Evolutionary conservation across 2,113 vertebrate species (phyloP), one percentile per base, ranked within the genome.

Genomic region (Bagarius yarrelli): DNA sequence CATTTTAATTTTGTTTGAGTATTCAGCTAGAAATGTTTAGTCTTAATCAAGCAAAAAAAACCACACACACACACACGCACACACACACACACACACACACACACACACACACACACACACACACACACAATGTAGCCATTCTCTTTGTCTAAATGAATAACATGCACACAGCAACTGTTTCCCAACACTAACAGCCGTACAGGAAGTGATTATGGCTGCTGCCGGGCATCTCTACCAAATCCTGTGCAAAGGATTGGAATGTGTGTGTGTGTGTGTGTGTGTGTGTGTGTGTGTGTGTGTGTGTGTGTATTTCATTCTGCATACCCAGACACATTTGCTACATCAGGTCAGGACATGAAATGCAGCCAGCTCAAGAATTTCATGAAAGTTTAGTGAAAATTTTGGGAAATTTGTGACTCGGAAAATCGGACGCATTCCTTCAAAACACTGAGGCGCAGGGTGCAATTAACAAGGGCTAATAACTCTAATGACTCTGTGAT

Each of bases 331-430:
- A 76, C 81, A 55, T 78, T 32, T 85, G 69, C 80, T 82, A 23
- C 73, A 75, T 91, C 91, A 87, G 78, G 91, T 92, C 85, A 82
- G 64, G 81, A 87, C 91, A 91, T 85, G 92, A 66, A 69, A 40
- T 71, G 52, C 53, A 71, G 60, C 19, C 44, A 50, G 66, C 50
- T 56, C 25, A 70, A 47, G 32, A n/a, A n/a, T n/a, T n/a, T n/a
- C 25, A 55, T 47, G 52, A 15, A 56, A 70, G 47, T 27, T 47
- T 34, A 60, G 4, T 13, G 25, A 40, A 34, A 56, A 36, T 25
- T 3, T 3, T 47, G 44, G 11, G 5, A 74, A 2, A 32, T 25
- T 47, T 70, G 11, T 44, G 34, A 6, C 14, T 2, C 25, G 4
- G 67, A 47, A 70, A 13, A 34, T 4, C 30, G 18, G 15, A 2